These are phyloP conservation scores for Cyclophora punctaria DNA, from an alignment of 2,888 invertebrate species.

Conservation along the genomic window DNA sequence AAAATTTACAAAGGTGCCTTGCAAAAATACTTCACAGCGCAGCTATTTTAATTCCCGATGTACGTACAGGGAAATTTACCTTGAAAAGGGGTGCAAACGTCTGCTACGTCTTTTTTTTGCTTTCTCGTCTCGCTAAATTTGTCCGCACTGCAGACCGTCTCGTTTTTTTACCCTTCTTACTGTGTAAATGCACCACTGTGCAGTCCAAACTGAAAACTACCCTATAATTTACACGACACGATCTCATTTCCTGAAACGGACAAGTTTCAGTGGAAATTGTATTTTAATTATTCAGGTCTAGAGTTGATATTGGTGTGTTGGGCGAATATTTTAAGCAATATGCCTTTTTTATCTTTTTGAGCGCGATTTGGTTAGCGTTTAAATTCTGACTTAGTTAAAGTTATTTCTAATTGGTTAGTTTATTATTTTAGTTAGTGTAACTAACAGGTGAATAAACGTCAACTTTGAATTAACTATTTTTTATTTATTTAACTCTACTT, in stretches of 20 bases:
- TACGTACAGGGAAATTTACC: conserved; percentile 31
- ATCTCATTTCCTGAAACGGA: conserved; percentile 17
- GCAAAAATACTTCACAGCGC: conserved; percentile 15
- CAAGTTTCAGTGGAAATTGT: conserved; percentile 14
- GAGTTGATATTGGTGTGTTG: conserved; percentile 19
- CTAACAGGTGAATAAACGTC: no score
- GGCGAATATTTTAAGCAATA: conserved; percentile 22
- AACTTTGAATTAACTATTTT: no score
- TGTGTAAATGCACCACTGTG: conserved; percentile 31
- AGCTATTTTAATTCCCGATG: conserved; percentile 35
- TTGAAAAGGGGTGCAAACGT: conserved; percentile 43
- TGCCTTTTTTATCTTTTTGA: conserved; percentile 35
- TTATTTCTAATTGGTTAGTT: conserved; percentile 26
- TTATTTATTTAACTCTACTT: no score
- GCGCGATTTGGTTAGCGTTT: conserved; percentile 41
- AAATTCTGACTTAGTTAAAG: conserved; percentile 36
- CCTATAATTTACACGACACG: conserved; percentile 25
- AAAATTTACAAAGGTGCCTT: conserved; percentile 12
- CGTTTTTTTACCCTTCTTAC: conserved; percentile 24
- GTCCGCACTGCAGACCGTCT: conserved; percentile 37
- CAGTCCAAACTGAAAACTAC: conserved; percentile 31
- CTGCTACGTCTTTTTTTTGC: conserved; percentile 35
- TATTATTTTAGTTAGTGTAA: not conserved
- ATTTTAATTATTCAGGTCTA: conserved; percentile 21
- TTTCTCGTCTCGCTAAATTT: conserved; percentile 57